Conservation (phyloP, 2,888 invertebrate genomes). For the Ectemnius cavifrons region DNA sequence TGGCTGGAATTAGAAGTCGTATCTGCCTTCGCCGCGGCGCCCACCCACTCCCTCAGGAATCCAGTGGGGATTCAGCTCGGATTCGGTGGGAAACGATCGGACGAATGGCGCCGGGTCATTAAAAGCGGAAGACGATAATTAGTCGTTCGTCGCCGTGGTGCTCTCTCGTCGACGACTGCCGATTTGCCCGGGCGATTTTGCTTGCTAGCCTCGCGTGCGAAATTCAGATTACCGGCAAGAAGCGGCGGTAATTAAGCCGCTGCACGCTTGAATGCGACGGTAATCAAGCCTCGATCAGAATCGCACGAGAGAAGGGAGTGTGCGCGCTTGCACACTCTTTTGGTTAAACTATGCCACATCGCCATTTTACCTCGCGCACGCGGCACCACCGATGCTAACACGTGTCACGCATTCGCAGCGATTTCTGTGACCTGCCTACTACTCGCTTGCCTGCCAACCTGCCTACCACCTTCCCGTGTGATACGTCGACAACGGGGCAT, state of each 20-base stretch:
- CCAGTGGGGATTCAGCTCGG: too few relatives aligned
- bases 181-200: slow-evolving; percentile 17
- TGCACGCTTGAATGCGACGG: slow-evolving; percentile 34
- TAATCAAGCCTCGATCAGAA: slow-evolving; percentile 38
- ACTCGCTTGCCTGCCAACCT: too few relatives aligned
- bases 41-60: too few relatives aligned
- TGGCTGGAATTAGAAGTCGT: too few relatives aligned
- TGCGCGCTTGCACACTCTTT: not conserved
- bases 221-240: slow-evolving; percentile 44
- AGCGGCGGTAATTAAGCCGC: slow-evolving; percentile 34
- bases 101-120: not conserved
- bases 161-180: not conserved
- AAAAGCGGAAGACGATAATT: slow-evolving; percentile 7
- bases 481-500: not conserved
- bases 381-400: not conserved
- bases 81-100: too few relatives aligned
- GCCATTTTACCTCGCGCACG: not conserved
- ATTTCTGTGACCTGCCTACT: not conserved
- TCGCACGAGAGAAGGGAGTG: not conserved
- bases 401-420: slow-evolving; percentile 4
- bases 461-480: too few relatives aligned
- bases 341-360: not conserved
- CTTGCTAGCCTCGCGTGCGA: slow-evolving; percentile 33
- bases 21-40: too few relatives aligned
- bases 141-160: not conserved